Conservation (phyloP, 1,140 invertebrate species). For the Panagrolaimus sp. region DNA sequence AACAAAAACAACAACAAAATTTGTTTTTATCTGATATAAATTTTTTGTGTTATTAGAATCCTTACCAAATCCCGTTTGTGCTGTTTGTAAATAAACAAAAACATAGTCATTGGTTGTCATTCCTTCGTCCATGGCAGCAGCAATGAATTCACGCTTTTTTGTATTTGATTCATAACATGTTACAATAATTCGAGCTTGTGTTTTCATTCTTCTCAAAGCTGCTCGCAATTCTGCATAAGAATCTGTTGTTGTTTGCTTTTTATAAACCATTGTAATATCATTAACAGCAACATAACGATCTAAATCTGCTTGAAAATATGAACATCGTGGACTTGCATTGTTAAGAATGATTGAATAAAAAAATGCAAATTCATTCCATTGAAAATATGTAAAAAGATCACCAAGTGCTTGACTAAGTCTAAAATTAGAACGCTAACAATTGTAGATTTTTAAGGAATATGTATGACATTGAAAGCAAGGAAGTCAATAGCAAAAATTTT, state of each 20-base stretch:
- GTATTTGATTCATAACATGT: conserved; percentile 16
- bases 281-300: neutral
- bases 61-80: conserved; percentile 17
- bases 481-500: too few species aligned
- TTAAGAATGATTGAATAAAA: conserved; percentile 2
- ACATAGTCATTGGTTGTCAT: conserved; percentile 19
- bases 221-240: neutral
- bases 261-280: conserved; percentile 3
- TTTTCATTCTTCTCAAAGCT: conserved; percentile 2
- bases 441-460: too few species aligned
- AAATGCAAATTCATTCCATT: conserved; percentile 11
- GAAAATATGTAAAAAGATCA: neutral
- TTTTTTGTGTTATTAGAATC: too few species aligned
- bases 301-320: conserved; percentile 4
- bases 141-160: conserved; percentile 19
- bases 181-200: neutral
- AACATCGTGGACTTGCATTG: neutral
- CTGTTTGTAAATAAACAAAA: conserved; percentile 18
- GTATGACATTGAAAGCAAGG: too few species aligned
- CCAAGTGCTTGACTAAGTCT: conserved; percentile 2
- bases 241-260: neutral
- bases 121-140: neutral
- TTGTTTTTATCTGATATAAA: too few species aligned
- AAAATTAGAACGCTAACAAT: neutral
- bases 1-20: too few species aligned